These are phyloP conservation scores for Leucopsar rothschildi DNA, from an alignment of 2,113 vertebrate species.

Conservation along the genomic window DNA sequence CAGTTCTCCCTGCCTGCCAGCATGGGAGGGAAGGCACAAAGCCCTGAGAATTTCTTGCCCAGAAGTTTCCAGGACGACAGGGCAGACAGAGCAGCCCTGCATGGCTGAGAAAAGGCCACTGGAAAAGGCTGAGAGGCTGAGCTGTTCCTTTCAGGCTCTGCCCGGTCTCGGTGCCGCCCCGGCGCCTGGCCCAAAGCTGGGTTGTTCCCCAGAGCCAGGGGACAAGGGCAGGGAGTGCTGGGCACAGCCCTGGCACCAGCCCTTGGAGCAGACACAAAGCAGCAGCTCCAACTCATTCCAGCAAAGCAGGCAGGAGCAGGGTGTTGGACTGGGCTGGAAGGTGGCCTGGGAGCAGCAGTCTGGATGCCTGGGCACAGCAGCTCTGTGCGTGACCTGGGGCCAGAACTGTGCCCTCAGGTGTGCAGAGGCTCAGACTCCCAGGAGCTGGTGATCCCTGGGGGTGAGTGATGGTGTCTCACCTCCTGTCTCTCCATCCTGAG, in stretches of 20 bases:
- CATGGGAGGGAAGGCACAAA: background rate
- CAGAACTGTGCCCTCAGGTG: background rate
- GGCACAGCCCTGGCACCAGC: background rate
- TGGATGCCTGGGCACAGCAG: background rate
- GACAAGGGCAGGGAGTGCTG: background rate
- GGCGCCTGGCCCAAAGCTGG: background rate
- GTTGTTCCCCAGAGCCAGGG: background rate
- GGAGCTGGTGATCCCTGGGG: background rate
- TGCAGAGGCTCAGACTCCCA: background rate
- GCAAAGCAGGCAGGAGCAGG: background rate
- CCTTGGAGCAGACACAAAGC: background rate
- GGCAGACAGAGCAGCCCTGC: background rate
- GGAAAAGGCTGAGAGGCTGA: background rate
- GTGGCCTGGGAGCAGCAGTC: background rate
- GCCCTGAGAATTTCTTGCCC: background rate
- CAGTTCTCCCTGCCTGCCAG: background rate
- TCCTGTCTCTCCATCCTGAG: background rate
- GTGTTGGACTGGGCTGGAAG: accelerated
- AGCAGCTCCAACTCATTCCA: background rate
- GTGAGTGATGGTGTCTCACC: background rate
- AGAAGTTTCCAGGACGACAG: background rate
- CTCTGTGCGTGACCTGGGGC: background rate
- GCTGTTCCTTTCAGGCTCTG: background rate
- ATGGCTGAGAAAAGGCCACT: background rate
- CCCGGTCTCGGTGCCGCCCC: accelerated